Base-by-base conservation (phyloP, 2,113 vertebrate species). In the Megaceryle torquata region DNA sequence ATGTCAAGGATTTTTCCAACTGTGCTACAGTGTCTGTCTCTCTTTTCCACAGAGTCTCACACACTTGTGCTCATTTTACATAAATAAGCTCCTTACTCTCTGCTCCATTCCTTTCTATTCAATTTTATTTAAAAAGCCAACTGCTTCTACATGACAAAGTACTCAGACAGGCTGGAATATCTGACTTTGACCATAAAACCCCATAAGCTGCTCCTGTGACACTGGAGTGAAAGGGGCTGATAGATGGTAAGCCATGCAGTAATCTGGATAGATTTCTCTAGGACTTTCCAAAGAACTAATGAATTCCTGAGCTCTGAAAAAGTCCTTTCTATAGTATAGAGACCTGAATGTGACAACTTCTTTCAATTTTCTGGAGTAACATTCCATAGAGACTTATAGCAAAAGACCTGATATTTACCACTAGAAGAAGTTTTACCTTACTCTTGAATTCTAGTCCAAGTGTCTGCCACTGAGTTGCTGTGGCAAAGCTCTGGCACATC, bases 1-100 rank as follows among this genome's bases (percentile, higher is more conserved):
- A 75, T 79, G 70, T 81, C 70, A 89, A 50, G 53, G 54, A 74
- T 93, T 95, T 97, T 95, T 74, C 81, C 75, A 53, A 24, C 83
- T 74, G 31, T 29, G 7, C 75, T 19, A 9, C 8, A 22, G 28
- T 31, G 29, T 67, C 84, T 91, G 80, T 63, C 67, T 75, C 60
- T 83, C n/a, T 43, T 15, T 87, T 79, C 61, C 68, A 8, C 41
- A 50, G 26, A 61, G 29, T 54, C 61, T 86, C 65, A 75, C 31
- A 76, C 39, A 48, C 41, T 88, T 67, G 25, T 2, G 11, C 53
- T 84, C 86, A 63, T 61, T 90, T 82, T 86, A 43, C 71, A 61
- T 5, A 63, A 46, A 82, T 91, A 89, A 88, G 48, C 87, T 90
- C 46, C 77, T 88, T 91, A 89, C 72, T 82, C 57, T 91, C 46